Evolutionary conservation across 2,797 vertebrate genomes (phyloP).

Genomic region (Parauchenoglanis punctatus): DNA sequence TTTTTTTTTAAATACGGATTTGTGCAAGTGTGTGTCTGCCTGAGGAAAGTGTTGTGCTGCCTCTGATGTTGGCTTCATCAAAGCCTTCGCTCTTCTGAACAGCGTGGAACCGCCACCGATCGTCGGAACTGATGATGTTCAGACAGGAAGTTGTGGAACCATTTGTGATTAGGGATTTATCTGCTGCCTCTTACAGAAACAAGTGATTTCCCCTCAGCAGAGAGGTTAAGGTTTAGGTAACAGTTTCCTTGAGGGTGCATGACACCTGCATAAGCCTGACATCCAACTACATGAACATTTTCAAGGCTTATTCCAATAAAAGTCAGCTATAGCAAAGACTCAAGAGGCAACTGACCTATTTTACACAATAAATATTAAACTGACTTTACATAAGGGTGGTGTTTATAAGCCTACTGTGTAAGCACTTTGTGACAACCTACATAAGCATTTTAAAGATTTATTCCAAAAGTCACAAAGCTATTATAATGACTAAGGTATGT

Average conservation of each 20-base stretch:
- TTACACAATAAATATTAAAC: too few species aligned
- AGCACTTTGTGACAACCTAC: background rate
- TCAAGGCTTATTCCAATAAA: background rate
- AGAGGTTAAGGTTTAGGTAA: background rate
- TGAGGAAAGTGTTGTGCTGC: conserved; percentile 2
- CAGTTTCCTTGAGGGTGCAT: background rate
- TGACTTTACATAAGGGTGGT: background rate
- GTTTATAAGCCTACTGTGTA: background rate
- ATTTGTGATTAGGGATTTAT: background rate
- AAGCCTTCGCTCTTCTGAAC: conserved; percentile 51
- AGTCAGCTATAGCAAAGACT: background rate
- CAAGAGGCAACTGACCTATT: too few species aligned
- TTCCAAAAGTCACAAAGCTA: background rate
- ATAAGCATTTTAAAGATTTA: background rate
- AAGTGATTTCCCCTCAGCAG: background rate
- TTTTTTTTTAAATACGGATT: background rate
- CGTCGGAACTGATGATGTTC: conserved; percentile 14
- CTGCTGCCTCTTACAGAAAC: background rate
- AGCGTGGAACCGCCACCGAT: conserved; percentile 35
- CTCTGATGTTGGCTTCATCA: conserved; percentile 49
- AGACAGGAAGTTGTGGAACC: background rate
- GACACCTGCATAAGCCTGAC: background rate
- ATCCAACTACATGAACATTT: background rate
- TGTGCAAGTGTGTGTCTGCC: background rate
- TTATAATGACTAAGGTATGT: background rate